Conservation (phyloP, 2,797 vertebrate genomes). For the Acanthurus lineatus region DNA sequence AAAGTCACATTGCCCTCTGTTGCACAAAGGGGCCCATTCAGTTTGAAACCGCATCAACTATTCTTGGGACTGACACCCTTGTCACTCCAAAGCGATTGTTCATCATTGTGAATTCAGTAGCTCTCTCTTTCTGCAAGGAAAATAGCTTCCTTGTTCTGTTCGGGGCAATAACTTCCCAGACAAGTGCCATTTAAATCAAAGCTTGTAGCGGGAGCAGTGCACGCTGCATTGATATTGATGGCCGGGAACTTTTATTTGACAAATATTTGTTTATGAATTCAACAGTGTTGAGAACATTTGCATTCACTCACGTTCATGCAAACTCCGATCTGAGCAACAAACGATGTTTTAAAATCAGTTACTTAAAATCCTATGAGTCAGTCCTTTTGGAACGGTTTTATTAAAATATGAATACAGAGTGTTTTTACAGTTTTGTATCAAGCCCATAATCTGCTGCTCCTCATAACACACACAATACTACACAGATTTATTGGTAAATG, state of each 20-base stretch:
- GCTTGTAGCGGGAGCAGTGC: constrained; percentile 51
- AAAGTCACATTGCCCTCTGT: constrained; percentile 64
- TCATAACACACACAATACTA: constrained; percentile 9
- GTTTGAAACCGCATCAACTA: constrained; percentile 67
- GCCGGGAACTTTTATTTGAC: constrained; percentile 57
- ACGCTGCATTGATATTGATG: constrained; percentile 41
- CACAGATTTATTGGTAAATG: constrained; percentile 19
- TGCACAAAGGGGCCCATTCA: constrained; percentile 63
- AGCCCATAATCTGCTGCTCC: background rate
- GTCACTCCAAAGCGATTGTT: constrained; percentile 66
- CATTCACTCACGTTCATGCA: constrained; percentile 38
- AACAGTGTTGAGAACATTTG: constrained; percentile 25
- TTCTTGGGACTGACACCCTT: constrained; percentile 61
- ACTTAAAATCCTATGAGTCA: constrained; percentile 33
- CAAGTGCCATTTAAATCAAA: constrained; percentile 72
- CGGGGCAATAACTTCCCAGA: constrained; percentile 66
- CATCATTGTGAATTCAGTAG: constrained; percentile 67
- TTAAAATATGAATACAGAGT: constrained; percentile 28
- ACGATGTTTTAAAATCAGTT: constrained; percentile 33
- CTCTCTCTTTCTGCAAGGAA: constrained; percentile 63
- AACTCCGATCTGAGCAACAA: constrained; percentile 41
- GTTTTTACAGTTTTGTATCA: constrained; percentile 18
- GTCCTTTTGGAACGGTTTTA: constrained; percentile 26
- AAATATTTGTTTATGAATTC: constrained; percentile 57
- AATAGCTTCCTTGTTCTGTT: constrained; percentile 72